Percentiles rank a stretch among this genome's conserved stretches.
These are phyloP conservation scores for Campylorhamphus procurvoides DNA, from an alignment of 2,113 vertebrate species.

Conservation along the genomic window DNA sequence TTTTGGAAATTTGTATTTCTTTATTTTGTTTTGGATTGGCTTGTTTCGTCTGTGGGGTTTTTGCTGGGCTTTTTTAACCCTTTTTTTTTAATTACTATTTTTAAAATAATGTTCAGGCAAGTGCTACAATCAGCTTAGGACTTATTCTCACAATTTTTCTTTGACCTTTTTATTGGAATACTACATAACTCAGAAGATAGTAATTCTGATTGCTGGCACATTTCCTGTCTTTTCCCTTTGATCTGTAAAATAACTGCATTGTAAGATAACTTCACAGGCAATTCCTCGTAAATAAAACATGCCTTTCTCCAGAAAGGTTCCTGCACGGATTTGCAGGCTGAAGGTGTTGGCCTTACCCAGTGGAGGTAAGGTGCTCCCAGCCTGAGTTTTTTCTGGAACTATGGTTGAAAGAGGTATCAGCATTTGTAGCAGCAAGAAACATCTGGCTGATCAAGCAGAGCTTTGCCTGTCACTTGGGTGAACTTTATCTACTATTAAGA, in stretches of 20 bases:
- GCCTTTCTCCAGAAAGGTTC: neutral
- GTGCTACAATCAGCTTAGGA: neutral
- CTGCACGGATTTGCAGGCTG: neutral
- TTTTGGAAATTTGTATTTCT: neutral
- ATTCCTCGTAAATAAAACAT: neutral
- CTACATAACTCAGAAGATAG: neutral
- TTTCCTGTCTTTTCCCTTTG: slow-evolving; percentile 31
- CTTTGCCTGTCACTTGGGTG: neutral
- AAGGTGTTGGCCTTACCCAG: neutral
- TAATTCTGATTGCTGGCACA: neutral
- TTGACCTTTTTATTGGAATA: neutral
- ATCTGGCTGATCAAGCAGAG: neutral
- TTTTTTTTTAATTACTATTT: neutral
- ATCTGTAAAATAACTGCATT: neutral
- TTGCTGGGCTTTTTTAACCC: neutral
- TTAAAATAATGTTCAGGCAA: neutral
- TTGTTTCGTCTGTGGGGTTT: neutral
- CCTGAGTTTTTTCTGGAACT: neutral
- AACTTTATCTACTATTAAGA: neutral
- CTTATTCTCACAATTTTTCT: neutral
- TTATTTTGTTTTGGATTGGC: neutral
- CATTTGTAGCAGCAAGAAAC: neutral
- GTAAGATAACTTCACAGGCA: neutral
- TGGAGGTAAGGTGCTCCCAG: neutral
- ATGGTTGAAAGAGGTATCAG: neutral